Conservation (phyloP, 2,797 vertebrate genomes). For the Yasuhikotakia modesta region DNA sequence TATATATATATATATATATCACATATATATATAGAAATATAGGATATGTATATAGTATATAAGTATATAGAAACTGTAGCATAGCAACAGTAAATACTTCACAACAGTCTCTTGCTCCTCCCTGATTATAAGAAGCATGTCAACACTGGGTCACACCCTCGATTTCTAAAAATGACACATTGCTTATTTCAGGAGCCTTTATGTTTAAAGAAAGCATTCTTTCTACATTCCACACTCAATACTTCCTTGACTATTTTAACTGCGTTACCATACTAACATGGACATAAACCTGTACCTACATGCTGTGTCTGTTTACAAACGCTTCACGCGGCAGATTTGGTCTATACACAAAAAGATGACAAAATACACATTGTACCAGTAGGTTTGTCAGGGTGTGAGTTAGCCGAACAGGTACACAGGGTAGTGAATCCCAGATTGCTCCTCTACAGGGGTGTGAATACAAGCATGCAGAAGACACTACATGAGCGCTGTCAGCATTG, state of each 20-base stretch:
- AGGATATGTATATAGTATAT: no score
- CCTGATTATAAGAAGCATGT: conserved; percentile 11
- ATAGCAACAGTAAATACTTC: conserved; percentile 33
- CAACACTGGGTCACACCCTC: conserved; percentile 34
- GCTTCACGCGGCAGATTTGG: not conserved
- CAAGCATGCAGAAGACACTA: conserved; percentile 66
- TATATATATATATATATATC: no score
- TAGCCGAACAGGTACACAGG: conserved; percentile 60
- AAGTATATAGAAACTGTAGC: conserved; percentile 3
- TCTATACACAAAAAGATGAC: not conserved
- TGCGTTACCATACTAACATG: not conserved
- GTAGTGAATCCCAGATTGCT: conserved; percentile 75
- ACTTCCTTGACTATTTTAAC: not conserved
- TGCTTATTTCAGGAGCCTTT: not conserved
- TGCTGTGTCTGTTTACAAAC: not conserved
- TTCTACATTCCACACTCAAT: conserved; percentile 8
- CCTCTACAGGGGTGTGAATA: conserved; percentile 73
- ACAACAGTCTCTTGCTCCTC: conserved; percentile 14
- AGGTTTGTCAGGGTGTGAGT: conserved; percentile 26
- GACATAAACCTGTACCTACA: not conserved
- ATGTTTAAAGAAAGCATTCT: not conserved
- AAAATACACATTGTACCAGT: conserved; percentile 29
- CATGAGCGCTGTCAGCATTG: conserved; percentile 66
- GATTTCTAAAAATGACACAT: conserved; percentile 20
- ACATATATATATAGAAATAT: no score